Percentiles rank a stretch among this genome's conserved stretches.
Evolutionary conservation across 2,113 vertebrate species (phyloP).

Genomic region (Brachypteracias leptosomus): DNA sequence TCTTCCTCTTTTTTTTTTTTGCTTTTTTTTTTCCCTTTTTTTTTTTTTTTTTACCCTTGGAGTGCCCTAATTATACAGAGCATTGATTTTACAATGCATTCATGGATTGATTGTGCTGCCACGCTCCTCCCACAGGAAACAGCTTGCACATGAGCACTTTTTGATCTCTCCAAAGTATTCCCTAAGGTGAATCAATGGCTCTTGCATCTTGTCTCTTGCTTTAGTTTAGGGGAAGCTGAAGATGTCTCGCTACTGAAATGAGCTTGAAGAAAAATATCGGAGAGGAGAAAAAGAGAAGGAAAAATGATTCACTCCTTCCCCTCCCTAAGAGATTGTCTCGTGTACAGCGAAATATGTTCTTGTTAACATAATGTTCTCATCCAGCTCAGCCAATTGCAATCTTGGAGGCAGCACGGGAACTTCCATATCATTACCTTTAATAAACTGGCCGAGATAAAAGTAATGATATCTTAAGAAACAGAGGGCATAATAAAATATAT

Average conservation of each 20-base stretch:
- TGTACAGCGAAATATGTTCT: constrained; percentile 13
- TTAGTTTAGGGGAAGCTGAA: constrained; percentile 26
- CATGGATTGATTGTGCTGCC: constrained; percentile 88
- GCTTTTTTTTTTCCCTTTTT: not conserved
- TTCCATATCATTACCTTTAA: constrained; percentile 55
- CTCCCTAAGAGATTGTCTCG: not conserved
- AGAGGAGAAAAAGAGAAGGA: constrained; percentile 8
- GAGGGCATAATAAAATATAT: constrained; percentile 42
- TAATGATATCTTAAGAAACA: constrained; percentile 42
- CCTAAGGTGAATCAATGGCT: constrained; percentile 71
- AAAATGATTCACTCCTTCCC: not conserved
- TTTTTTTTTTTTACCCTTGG: constrained; percentile 84
- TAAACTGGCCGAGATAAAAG: constrained; percentile 49
- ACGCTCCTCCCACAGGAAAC: constrained; percentile 82
- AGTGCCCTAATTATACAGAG: constrained; percentile 94
- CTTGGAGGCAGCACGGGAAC: not conserved
- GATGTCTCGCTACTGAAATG: constrained; percentile 38
- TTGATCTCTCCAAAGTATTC: constrained; percentile 72
- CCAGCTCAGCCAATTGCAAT: not conserved
- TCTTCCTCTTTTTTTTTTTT: not conserved
- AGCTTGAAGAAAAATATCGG: not conserved
- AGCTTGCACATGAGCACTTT: constrained; percentile 71
- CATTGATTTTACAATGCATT: constrained; percentile 95
- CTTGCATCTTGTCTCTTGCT: constrained; percentile 62
- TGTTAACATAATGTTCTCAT: constrained; percentile 20